These are phyloP conservation scores for Ciconia stormi DNA, from an alignment of 2,113 vertebrate genomes.

Conservation along the genomic window DNA sequence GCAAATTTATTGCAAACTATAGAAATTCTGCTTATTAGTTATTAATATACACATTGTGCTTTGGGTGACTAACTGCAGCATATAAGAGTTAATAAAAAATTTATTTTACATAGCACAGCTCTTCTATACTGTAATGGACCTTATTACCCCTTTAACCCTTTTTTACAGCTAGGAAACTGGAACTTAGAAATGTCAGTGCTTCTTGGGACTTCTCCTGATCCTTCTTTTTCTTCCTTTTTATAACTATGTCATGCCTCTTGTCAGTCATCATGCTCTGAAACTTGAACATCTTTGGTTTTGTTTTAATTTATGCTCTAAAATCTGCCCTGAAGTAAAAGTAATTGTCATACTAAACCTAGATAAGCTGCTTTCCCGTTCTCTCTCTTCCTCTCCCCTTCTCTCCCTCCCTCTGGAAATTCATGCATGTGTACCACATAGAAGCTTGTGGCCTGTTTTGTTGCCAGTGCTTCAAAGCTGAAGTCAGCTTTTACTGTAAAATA, in stretches of 20 bases:
- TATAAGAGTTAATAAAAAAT: not conserved
- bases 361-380: conserved; percentile 18
- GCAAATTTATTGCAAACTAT: not conserved
- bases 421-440: not conserved
- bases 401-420: not conserved
- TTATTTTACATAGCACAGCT: not conserved
- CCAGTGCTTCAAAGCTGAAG: not conserved
- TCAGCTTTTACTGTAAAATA: not conserved
- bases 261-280: not conserved
- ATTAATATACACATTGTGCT: not conserved
- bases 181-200: not conserved
- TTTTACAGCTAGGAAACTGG: not conserved
- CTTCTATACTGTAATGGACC: not conserved
- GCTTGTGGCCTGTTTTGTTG: not conserved
- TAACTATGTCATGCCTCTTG: not conserved
- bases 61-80: not conserved
- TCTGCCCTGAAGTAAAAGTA: conserved; percentile 12
- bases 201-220: not conserved
- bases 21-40: not conserved
- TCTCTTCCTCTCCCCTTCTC: not conserved
- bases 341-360: conserved; percentile 19
- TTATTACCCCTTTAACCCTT: not conserved
- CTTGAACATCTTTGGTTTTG: not conserved
- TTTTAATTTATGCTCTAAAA: not conserved
- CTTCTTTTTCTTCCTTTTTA: not conserved